phyloP scores from a whole-genome alignment of 2,797 vertebrate genomes.

The Sebastes iracundus region DNA sequence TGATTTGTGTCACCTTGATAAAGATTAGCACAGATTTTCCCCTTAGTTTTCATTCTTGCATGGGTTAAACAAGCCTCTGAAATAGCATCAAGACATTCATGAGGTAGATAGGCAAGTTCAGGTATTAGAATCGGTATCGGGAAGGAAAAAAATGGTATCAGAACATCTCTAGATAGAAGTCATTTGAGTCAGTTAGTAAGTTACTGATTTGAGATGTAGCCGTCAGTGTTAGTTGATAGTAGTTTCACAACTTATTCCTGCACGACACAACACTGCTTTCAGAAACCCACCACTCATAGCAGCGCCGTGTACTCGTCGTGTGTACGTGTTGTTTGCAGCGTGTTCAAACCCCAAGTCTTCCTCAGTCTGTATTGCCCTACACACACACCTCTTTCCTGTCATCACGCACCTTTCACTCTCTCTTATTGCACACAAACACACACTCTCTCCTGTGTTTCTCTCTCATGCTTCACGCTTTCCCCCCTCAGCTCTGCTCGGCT shows the following conservation, averaged over 20 bases:
- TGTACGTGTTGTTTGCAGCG: background rate
- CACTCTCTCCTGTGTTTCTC: background rate
- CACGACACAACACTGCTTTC: background rate
- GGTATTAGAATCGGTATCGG: background rate
- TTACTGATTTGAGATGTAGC: background rate
- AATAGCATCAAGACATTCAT: background rate
- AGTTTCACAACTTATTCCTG: background rate
- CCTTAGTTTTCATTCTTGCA: background rate
- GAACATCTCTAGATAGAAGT: background rate
- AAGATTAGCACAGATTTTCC: background rate
- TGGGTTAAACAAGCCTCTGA: background rate
- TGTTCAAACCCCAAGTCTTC: background rate
- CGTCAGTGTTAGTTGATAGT: background rate
- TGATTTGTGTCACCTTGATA: background rate
- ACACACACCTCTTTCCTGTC: constrained; percentile 9
- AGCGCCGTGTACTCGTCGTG: background rate
- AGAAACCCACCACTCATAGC: background rate
- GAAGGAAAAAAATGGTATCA: background rate
- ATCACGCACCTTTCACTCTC: background rate
- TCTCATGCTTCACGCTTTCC: constrained; percentile 13
- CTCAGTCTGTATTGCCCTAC: background rate
- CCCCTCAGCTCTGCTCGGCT: constrained; percentile 12
- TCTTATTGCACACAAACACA: background rate
- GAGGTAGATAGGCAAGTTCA: background rate
- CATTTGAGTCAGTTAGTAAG: background rate